phyloP scores from a whole-genome alignment of 2,113 vertebrate species.

The Odontesthes bonariensis region DNA sequence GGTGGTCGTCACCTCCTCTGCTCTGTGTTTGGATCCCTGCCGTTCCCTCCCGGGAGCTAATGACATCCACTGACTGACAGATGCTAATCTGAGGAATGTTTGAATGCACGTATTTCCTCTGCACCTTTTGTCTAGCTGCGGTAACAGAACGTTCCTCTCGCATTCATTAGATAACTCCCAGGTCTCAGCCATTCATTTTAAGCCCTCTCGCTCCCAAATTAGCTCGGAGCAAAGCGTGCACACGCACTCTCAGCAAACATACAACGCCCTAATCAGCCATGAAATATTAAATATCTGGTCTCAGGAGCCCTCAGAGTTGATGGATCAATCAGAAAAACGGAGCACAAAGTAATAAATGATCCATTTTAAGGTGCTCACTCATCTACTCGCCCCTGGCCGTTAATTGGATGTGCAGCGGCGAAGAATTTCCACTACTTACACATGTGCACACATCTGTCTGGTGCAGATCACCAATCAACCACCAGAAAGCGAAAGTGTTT shows the following conservation, averaged over 20 bases:
- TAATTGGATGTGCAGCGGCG: conserved; percentile 9
- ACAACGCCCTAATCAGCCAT: conserved; percentile 24
- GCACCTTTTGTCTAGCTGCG: too few species aligned
- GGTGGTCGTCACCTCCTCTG: conserved; percentile 8
- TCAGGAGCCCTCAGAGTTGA: conserved; percentile 30
- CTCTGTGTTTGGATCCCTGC: not conserved
- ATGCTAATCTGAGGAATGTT: too few species aligned
- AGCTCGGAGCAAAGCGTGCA: conserved; percentile 19
- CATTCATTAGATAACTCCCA: not conserved
- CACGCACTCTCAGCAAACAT: conserved; percentile 32
- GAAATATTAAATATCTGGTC: conserved; percentile 57
- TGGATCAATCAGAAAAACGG: conserved; percentile 47
- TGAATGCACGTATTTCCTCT: too few species aligned
- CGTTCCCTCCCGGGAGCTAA: not conserved
- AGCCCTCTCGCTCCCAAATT: conserved; percentile 7
- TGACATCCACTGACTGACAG: conserved; percentile 16
- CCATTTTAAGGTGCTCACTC: conserved; percentile 38
- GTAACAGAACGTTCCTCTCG: not conserved
- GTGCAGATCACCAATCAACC: conserved; percentile 10
- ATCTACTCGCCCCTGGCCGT: conserved; percentile 22
- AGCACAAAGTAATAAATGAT: conserved; percentile 46
- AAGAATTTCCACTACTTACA: conserved; percentile 22
- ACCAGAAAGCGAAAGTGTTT: not conserved
- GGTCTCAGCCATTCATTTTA: conserved; percentile 1
- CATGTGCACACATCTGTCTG: not conserved